Evolutionary conservation across 1,140 invertebrate species (phyloP), one percentile per base, ranked within the genome.

Genomic region (Adoxophyes honmai): DNA sequence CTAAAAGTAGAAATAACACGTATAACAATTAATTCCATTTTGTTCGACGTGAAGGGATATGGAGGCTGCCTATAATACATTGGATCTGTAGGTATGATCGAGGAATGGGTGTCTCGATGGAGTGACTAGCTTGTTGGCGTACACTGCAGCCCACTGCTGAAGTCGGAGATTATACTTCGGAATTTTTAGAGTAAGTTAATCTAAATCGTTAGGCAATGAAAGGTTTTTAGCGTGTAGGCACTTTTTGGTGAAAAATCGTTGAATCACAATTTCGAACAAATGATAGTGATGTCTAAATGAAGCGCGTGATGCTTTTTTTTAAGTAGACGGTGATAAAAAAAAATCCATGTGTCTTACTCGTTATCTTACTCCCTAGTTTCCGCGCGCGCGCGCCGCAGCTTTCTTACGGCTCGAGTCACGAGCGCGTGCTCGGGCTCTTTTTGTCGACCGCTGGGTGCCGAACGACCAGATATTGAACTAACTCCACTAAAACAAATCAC

Each of bases 371-470:
- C 2, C 6, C 21, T 2, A 6, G 21, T 2, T 3, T 9, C 42
- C 6, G 18, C 21, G 42, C 21, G 11, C n/a, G 42, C 42, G 16
- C 4, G 16, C 18, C 10, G 70, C 67, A 79, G 73, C 77, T 86
- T 83, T 81, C 79, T 81, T 81, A 65, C 57, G 58, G 56, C 59
- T 28, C 44, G 67, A 82, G 78, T 74, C 78, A 75, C 70, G 78
- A 69, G 84, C 82, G 78, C 84, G 84, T 87, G 84, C 81, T 69
- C 64, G 18, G 57, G 21, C 13, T 70, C 71, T 87, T 87, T 87
- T 86, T 86, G 83, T 64, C 59, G 53, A 44, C 33, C 44, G 61
- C 55, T 73, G 80, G 79, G 75, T 78, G 78, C 80, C 73, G 72
- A 79, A 78, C 79, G 74, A 6, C 21, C 21, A 28, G 21, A 28